Evolutionary conservation across 2,888 invertebrate genomes (phyloP).

Genomic region (Brachynemurus nebulosus): DNA sequence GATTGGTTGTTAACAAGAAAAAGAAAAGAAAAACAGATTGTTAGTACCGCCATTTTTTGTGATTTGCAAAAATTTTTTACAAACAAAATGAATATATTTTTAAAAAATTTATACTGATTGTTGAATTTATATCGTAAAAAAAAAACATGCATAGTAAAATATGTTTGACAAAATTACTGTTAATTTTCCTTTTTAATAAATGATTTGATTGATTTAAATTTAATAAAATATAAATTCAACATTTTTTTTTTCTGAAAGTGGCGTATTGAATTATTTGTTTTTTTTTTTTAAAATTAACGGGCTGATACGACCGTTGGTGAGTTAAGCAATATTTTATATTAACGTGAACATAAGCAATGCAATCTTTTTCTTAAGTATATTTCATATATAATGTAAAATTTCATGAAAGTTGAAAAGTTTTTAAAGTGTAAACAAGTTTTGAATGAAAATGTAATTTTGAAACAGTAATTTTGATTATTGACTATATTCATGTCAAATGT

Average conservation of each 20-base stretch:
- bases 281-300: background rate
- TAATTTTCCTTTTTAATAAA: background rate
- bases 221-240: background rate
- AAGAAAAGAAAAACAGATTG: conserved; percentile 33
- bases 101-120: background rate
- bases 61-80: conserved; percentile 1
- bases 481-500: too few species aligned
- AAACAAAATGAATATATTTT: conserved; percentile 1
- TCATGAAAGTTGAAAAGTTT: too few species aligned
- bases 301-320: conserved; percentile 3
- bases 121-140: background rate
- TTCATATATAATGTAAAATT: too few species aligned
- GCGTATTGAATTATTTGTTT: too few species aligned
- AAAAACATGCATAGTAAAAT: background rate
- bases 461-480: too few species aligned
- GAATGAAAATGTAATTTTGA: too few species aligned
- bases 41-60: conserved; percentile 24
- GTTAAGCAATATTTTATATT: conserved; percentile 1
- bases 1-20: conserved; percentile 30
- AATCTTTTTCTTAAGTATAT: background rate
- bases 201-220: background rate
- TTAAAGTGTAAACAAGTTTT: too few species aligned
- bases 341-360: conserved; percentile 4
- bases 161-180: background rate
- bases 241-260: background rate